Evolutionary conservation across 1,140 invertebrate species (phyloP).

Genomic region (Galendromus occidentalis): DNA sequence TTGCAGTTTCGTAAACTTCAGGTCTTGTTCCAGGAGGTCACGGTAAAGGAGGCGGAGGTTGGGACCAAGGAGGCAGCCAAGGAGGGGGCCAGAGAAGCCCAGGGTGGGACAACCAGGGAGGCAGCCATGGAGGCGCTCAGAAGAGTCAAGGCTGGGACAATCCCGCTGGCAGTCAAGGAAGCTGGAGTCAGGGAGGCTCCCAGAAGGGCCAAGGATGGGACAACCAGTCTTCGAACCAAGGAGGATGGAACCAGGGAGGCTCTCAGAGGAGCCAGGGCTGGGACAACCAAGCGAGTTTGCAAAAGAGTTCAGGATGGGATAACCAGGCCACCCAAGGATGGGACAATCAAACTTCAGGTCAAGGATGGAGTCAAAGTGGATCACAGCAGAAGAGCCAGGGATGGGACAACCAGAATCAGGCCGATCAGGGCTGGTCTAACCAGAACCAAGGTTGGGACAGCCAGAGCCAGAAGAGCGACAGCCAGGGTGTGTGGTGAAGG

Average conservation of each 20-base stretch:
- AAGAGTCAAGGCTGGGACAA: too few relatives aligned
- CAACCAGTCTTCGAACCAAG: not conserved
- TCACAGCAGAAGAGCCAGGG: not conserved
- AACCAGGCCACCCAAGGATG: not conserved
- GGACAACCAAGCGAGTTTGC: not conserved
- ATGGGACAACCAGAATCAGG: too few relatives aligned
- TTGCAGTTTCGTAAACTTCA: too few relatives aligned
- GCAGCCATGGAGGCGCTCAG: not conserved
- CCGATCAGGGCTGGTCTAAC: too few relatives aligned
- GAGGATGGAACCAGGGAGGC: not conserved
- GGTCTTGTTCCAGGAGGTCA: not conserved
- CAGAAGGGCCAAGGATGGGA: not conserved
- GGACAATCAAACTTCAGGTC: not conserved
- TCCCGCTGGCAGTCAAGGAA: not conserved
- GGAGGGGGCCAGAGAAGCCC: not conserved
- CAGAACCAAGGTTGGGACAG: too few relatives aligned
- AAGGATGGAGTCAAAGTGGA: not conserved
- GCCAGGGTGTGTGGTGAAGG: too few relatives aligned
- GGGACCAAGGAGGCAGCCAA: constrained; percentile 3
- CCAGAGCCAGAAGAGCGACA: too few relatives aligned
- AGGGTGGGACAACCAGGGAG: not conserved
- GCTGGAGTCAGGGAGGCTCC: not conserved
- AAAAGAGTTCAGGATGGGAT: too few relatives aligned
- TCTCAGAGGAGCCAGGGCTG: not conserved
- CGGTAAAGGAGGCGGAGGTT: not conserved